Evolutionary conservation across 2,888 invertebrate genomes (phyloP).

Genomic region (Hypsopygia costalis): DNA sequence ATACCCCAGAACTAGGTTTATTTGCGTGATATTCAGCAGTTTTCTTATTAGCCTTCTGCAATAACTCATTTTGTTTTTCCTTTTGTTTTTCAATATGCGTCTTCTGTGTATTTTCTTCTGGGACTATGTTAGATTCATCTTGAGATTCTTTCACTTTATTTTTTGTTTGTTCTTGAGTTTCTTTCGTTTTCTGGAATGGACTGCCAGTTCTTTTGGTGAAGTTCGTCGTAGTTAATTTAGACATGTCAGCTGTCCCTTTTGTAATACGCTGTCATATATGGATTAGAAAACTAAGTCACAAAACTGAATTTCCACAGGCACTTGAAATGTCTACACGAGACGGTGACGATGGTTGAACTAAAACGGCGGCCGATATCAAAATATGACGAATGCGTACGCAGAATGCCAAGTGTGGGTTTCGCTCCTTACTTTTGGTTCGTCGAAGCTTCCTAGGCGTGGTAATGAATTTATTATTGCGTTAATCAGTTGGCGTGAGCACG

Average conservation of each 20-base stretch:
- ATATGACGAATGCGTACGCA: constrained; percentile 50
- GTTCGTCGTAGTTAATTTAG: constrained; percentile 60
- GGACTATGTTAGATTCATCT: constrained; percentile 19
- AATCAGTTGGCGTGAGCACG: constrained; percentile 41
- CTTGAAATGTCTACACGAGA: constrained; percentile 39
- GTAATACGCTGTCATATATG: constrained; percentile 27
- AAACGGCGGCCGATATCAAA: constrained; percentile 46
- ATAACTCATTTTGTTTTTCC: constrained; percentile 59
- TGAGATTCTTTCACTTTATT: constrained; percentile 30
- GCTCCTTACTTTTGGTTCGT: constrained; percentile 72
- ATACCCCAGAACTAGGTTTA: constrained; percentile 65
- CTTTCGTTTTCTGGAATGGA: constrained; percentile 26
- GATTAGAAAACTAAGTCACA: constrained; percentile 18
- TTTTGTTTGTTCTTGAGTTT: constrained; percentile 14
- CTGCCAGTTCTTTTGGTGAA: constrained; percentile 46
- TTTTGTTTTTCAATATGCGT: constrained; percentile 57
- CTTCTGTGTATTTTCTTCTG: constrained; percentile 53
- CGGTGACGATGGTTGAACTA: constrained; percentile 60
- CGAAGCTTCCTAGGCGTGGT: constrained; percentile 70
- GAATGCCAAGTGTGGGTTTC: constrained; percentile 69
- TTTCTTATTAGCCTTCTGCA: constrained; percentile 64
- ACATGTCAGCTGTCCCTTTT: constrained; percentile 38
- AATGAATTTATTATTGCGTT: constrained; percentile 64
- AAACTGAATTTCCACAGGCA: constrained; percentile 35
- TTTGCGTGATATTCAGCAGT: constrained; percentile 62